A percentile compares a stretch with the other conserved stretches of the same genome.
Evolutionary conservation across 1,140 invertebrate genomes (phyloP).

Genomic region (Ceratina australensis): DNA sequence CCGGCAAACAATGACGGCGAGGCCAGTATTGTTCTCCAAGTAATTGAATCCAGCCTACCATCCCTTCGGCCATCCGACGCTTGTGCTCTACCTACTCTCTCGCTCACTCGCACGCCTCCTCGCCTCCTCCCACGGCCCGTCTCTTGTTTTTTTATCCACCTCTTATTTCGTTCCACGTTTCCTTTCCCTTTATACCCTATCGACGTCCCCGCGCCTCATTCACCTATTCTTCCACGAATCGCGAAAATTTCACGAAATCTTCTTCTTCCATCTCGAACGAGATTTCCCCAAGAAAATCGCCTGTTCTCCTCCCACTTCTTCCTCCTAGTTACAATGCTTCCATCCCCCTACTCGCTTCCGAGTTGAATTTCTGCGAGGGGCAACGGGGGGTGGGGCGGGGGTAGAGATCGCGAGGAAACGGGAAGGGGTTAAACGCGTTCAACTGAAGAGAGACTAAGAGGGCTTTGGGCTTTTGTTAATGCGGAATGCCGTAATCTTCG

Average conservation of each 20-base stretch:
- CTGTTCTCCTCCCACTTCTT: not conserved
- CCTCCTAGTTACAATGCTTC: not conserved
- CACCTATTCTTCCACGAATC: constrained; percentile 4
- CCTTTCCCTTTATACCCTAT: not conserved
- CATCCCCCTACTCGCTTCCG: not conserved
- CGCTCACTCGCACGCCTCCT: constrained; percentile 37
- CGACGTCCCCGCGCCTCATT: not conserved
- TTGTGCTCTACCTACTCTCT: constrained; percentile 17
- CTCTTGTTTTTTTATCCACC: constrained; percentile 2
- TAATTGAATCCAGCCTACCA: constrained; percentile 77
- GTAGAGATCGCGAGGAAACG: too few species aligned
- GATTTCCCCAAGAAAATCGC: constrained; percentile 17
- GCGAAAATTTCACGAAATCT: constrained; percentile 48
- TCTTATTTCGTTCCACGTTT: not conserved
- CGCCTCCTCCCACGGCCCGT: constrained; percentile 23
- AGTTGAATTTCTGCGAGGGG: not conserved
- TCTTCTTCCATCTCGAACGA: not conserved
- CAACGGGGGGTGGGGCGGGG: too few species aligned
- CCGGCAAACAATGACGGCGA: constrained; percentile 76
- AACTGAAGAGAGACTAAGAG: not conserved
- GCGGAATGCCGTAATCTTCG: constrained; percentile 2
- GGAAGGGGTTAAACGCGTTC: constrained; percentile 20
- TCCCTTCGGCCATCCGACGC: constrained; percentile 56
- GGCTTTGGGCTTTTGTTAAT: constrained; percentile 4
- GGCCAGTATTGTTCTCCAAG: constrained; percentile 77